phyloP scores from a whole-genome alignment of 2,113 vertebrate species.

The Formicarius rufipectus region DNA sequence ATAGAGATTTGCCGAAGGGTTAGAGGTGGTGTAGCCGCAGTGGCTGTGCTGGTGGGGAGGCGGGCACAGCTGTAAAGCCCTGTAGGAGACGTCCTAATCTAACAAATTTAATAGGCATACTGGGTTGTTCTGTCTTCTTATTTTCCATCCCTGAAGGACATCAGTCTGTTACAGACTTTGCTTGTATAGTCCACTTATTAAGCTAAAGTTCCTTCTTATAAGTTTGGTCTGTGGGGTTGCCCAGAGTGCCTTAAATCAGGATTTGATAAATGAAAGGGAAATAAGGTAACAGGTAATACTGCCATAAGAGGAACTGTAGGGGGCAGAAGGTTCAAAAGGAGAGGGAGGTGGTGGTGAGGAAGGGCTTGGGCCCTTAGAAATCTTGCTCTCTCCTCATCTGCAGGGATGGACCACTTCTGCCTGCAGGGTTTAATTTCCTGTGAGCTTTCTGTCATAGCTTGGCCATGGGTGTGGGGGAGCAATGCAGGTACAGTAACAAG shows the following conservation, averaged over 20 bases:
- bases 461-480: neutral
- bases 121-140: neutral
- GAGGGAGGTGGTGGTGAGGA: neutral
- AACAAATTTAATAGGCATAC: neutral
- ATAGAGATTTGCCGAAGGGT: neutral
- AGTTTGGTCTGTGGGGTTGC: neutral
- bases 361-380: neutral
- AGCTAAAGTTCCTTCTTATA: neutral
- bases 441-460: neutral
- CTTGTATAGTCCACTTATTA: neutral
- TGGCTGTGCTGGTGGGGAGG: neutral
- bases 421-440: neutral
- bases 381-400: neutral
- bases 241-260: neutral
- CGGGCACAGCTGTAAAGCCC: neutral
- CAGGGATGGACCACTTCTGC: neutral
- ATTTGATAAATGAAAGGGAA: neutral
- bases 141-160: neutral
- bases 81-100: neutral
- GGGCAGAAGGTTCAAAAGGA: neutral
- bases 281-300: neutral
- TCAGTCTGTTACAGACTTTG: neutral
- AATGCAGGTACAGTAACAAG: neutral
- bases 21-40: neutral
- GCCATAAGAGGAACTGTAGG: neutral